phyloP scores from a whole-genome alignment of 2,113 vertebrate genomes.

The Cochlearius cochlearius region DNA sequence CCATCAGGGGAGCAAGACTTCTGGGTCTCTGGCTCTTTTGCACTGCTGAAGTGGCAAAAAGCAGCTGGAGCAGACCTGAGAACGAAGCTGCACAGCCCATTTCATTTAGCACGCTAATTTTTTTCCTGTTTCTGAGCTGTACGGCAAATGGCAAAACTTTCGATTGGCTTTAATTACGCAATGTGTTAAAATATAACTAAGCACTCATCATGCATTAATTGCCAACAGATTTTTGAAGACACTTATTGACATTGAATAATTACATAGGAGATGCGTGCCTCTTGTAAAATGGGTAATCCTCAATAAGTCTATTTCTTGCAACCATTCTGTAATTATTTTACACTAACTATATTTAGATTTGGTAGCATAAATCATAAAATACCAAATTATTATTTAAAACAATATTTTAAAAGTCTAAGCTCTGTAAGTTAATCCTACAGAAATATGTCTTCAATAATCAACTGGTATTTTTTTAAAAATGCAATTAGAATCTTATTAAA shows the following conservation, averaged over 20 bases:
- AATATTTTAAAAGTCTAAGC: conserved; percentile 29
- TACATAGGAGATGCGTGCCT: neutral
- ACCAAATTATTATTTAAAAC: conserved; percentile 22
- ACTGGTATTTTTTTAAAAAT: neutral
- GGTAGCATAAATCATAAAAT: conserved; percentile 30
- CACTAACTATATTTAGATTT: neutral
- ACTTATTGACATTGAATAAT: neutral
- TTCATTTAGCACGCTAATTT: neutral
- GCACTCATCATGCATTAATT: neutral
- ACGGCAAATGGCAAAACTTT: neutral
- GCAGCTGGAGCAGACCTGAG: neutral
- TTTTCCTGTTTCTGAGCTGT: neutral
- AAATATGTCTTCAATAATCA: conserved; percentile 60
- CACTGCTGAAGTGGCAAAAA: neutral
- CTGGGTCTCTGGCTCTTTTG: neutral
- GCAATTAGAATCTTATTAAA: conserved; percentile 64
- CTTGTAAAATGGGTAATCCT: neutral
- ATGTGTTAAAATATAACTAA: neutral
- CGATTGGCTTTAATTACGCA: neutral
- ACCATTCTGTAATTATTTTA: conserved; percentile 12
- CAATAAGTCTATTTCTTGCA: neutral
- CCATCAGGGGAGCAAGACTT: neutral
- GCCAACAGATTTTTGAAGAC: neutral
- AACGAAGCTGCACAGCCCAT: neutral
- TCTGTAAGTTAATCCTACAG: conserved; percentile 21